These are phyloP conservation scores for Halichoerus grypus DNA, from an alignment of 2,113 vertebrate species.

Conservation along the genomic window DNA sequence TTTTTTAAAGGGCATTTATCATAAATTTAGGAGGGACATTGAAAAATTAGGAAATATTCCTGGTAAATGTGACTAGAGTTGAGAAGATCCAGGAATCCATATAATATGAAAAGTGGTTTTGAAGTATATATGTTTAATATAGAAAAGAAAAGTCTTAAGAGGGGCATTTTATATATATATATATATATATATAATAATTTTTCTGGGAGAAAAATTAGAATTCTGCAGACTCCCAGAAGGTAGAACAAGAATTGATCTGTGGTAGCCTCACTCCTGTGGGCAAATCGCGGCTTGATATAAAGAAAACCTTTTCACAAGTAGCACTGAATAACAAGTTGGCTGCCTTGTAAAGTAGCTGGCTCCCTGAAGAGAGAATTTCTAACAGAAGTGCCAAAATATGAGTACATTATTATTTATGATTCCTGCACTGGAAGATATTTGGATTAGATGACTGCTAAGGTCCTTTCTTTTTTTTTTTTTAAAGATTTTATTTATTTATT, in stretches of 20 bases:
- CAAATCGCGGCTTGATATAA: background rate
- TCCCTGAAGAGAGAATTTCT: background rate
- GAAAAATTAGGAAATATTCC: background rate
- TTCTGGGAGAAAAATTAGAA: background rate
- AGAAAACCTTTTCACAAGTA: background rate
- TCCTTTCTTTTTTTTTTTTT: background rate
- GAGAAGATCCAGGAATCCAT: background rate
- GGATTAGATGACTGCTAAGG: background rate
- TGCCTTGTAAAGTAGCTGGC: background rate
- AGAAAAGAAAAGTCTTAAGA: background rate
- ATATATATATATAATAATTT: background rate
- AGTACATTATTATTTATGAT: background rate
- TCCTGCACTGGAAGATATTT: background rate
- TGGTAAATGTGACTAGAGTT: background rate
- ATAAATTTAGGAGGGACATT: background rate
- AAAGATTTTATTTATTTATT: too few relatives aligned
- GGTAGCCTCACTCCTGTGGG: background rate
- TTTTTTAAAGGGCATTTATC: background rate
- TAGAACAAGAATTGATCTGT: background rate
- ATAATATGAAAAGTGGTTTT: background rate
- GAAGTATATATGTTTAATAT: background rate
- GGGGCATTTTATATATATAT: background rate
- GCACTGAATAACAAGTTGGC: background rate
- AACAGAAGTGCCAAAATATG: background rate
- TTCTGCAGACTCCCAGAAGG: background rate